Conservation (phyloP, 2,888 invertebrate species). For the Thereva unica region DNA sequence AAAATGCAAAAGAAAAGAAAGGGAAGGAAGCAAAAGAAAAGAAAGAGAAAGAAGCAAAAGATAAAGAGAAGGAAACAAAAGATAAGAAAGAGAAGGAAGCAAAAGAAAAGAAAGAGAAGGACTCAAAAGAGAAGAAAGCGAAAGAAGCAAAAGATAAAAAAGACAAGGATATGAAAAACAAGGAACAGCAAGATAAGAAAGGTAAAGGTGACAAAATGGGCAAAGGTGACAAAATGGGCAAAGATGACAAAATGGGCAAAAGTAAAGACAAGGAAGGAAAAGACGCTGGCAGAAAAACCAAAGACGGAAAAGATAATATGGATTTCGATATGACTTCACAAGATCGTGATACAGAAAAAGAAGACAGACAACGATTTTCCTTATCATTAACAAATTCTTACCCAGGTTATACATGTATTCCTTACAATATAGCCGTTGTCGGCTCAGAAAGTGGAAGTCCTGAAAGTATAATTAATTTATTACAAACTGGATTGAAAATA, state of each 20-base stretch:
- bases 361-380: background rate
- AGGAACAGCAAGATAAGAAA: constrained; percentile 3
- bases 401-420: background rate
- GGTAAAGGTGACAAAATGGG: constrained; percentile 1
- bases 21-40: constrained; percentile 5
- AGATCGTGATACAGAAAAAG: too few species aligned
- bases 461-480: background rate
- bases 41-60: constrained; percentile 6
- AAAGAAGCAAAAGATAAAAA: constrained; percentile 11
- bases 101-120: background rate
- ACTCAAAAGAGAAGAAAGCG: constrained; percentile 3
- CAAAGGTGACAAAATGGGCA: background rate
- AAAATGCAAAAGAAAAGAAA: constrained; percentile 20
- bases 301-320: background rate
- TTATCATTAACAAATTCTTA: background rate
- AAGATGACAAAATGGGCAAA: constrained; percentile 6
- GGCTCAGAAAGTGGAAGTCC: background rate
- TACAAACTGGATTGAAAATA: background rate
- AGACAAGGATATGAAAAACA: background rate
- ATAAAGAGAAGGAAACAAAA: background rate
- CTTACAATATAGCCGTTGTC: background rate
- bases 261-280: background rate
- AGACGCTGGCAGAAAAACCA: background rate
- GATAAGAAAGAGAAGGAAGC: background rate
- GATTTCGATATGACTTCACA: background rate